Base-by-base conservation (phyloP, 2,888 invertebrate species). In the Cyclophora punctaria region DNA sequence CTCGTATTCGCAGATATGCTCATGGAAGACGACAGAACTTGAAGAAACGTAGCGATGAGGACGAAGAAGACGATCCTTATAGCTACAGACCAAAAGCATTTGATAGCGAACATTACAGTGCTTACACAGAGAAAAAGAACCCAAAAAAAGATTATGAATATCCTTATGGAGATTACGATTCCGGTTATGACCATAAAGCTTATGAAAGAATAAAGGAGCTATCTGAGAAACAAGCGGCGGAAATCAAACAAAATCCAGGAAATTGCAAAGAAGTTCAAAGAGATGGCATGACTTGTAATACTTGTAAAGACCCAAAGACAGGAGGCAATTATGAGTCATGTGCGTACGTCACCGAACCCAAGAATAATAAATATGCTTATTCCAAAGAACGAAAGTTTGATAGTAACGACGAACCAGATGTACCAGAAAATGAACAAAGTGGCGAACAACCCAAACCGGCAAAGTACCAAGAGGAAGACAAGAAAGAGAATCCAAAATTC, bases 251-350 rank as follows among this genome's bases (percentile, higher is more conserved):
- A 67, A 90, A 91, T 55, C 90, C 90, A 7, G 91, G 90, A 55
- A 91, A 91, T 60, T 95, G 95, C 61, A 89, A 91, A 63, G 90
- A 92, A 66, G 90, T 92, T 0, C 78, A 89, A 47, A 92, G 89
- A 63, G 91, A 92, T 57, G 91, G 91, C 3, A 91, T 92, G 91
- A 89, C 90, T 6, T 95, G 95, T 71, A 91, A 90, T 57, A 89
- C 94, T 2, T 96, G 96, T 67, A 92, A 93, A 60, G 92, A 95
- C 68, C 90, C 92, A 1, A 92, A 93, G 70, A 93, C 92, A 2
- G 94, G 94, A 45, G 94, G 93, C 35, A 92, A 93, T 54, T 95
- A 92, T 57, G 95, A 96, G 73, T 93, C 93, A 7, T 96, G 96
- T 71, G 93, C 94, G 0, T 96, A 95, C 74, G 92, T 93, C 5